Evolutionary conservation across 2,888 invertebrate genomes (phyloP).

Genomic region (Tipula lateralis): DNA sequence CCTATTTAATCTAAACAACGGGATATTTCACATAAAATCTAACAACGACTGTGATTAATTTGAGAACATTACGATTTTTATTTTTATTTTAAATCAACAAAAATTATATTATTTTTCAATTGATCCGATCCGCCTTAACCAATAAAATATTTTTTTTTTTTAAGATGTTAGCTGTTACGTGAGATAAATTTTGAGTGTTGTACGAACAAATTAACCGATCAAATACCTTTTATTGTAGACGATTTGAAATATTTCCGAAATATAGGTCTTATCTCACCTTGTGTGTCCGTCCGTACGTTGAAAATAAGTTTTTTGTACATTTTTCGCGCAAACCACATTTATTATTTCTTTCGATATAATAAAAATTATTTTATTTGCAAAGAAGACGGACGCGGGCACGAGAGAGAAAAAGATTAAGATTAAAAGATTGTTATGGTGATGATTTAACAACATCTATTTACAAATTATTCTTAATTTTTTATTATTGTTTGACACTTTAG

Average conservation of each 20-base stretch:
- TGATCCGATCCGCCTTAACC: neutral
- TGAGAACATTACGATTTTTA: neutral
- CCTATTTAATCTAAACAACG: neutral
- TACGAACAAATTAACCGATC: neutral
- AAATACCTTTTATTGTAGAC: neutral
- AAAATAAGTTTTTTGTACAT: neutral
- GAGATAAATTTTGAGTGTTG: neutral
- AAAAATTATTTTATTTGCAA: neutral
- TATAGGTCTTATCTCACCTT: neutral
- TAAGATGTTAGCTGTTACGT: neutral
- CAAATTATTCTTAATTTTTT: constrained; percentile 19
- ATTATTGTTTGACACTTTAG: neutral
- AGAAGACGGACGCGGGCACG: neutral
- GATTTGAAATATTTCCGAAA: neutral
- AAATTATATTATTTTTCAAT: neutral
- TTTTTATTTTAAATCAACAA: neutral
- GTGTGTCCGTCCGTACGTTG: neutral
- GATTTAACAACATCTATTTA: constrained; percentile 19
- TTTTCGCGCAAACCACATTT: neutral
- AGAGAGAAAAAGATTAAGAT: constrained; percentile 24
- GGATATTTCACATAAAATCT: neutral
- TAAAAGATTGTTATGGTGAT: constrained; percentile 24
- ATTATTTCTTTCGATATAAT: neutral
- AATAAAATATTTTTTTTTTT: too few species aligned
- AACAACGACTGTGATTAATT: neutral